Evolutionary conservation across 2,113 vertebrate species (phyloP).

Genomic region (Apteryx mantelli): DNA sequence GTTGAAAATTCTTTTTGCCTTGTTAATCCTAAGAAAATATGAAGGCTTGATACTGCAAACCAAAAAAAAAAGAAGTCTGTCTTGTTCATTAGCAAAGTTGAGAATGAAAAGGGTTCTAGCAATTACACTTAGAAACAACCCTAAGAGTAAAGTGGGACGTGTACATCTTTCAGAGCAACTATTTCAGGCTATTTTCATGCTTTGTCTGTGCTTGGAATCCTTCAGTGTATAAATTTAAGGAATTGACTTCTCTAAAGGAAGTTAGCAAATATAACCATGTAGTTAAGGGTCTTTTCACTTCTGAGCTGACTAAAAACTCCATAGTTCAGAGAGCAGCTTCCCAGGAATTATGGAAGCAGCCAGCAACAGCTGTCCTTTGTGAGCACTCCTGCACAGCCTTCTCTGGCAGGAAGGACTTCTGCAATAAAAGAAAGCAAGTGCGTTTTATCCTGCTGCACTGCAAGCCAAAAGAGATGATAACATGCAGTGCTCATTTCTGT

Average conservation of each 20-base stretch:
- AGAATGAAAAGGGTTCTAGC: not conserved
- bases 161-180: not conserved
- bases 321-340: not conserved
- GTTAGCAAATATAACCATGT: not conserved
- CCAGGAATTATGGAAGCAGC: not conserved
- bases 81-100: not conserved
- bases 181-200: not conserved
- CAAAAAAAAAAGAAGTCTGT: not conserved
- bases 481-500: not conserved
- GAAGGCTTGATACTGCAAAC: not conserved
- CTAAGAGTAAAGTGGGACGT: rapidly evolving
- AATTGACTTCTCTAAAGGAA: not conserved
- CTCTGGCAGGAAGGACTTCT: not conserved
- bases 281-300: not conserved
- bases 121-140: not conserved
- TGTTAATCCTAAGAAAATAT: not conserved
- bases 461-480: not conserved
- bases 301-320: not conserved
- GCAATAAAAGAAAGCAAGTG: not conserved
- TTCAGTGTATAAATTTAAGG: not conserved
- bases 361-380: not conserved
- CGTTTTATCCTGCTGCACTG: conserved; percentile 7
- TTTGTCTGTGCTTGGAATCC: not conserved
- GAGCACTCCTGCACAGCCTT: not conserved
- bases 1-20: not conserved